phyloP scores from a whole-genome alignment of 2,797 vertebrate species.

The Pampus argenteus region DNA sequence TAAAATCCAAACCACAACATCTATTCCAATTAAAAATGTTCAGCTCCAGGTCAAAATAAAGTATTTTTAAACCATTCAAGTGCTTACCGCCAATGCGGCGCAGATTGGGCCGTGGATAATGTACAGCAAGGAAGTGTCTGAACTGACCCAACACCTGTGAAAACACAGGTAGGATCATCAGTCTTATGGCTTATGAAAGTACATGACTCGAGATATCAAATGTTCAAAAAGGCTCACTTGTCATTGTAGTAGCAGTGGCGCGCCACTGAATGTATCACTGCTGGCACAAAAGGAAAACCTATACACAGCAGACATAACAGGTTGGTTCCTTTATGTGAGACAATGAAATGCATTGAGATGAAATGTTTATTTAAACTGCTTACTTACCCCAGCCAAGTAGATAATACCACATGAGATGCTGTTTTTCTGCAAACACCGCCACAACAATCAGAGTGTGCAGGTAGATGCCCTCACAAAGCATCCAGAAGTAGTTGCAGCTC shows the following conservation, averaged over 20 bases:
- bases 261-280: constrained; percentile 91
- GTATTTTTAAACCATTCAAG: too few species aligned
- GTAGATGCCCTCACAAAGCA: constrained; percentile 99
- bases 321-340: not conserved
- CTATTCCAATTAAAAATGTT: not conserved
- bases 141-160: constrained; percentile 95
- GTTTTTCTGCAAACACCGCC: constrained; percentile 97
- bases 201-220: fast-evolving
- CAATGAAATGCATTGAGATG: not conserved
- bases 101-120: constrained; percentile 98
- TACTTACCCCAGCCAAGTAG: constrained; percentile 96
- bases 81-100: constrained; percentile 93
- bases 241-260: constrained; percentile 95
- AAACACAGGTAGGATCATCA: not conserved
- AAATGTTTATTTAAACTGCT: fast-evolving
- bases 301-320: constrained; percentile 6
- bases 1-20: too few species aligned
- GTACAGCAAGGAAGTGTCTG: constrained; percentile 93
- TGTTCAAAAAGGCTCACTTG: constrained; percentile 83
- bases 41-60: too few species aligned
- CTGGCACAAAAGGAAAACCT: constrained; percentile 96
- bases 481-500: constrained; percentile 99
- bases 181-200: not conserved
- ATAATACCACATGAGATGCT: constrained; percentile 97
- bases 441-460: constrained; percentile 98